phyloP scores from a whole-genome alignment of 2,888 invertebrate genomes.

The Colostygia pectinataria region DNA sequence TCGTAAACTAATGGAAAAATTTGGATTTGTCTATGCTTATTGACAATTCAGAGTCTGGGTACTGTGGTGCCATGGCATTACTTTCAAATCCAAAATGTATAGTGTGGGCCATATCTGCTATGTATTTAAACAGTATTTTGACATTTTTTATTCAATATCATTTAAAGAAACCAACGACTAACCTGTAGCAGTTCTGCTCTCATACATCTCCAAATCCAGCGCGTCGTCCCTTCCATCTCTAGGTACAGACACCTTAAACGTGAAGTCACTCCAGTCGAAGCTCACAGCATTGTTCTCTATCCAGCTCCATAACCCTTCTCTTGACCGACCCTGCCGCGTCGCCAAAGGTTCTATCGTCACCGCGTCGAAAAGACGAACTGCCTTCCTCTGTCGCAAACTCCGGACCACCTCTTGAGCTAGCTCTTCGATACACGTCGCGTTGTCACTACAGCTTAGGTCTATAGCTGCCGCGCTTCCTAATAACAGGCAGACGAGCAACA shows the following conservation, averaged over 20 bases:
- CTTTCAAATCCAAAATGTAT: too few species aligned
- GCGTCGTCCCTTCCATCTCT: slow-evolving; percentile 68
- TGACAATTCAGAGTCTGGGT: too few species aligned
- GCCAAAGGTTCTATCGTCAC: slow-evolving; percentile 81
- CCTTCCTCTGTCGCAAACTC: slow-evolving; percentile 77
- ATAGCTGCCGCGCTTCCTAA: slow-evolving; percentile 55
- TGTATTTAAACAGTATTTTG: too few species aligned
- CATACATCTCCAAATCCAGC: slow-evolving; percentile 72
- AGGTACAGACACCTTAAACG: slow-evolving; percentile 76
- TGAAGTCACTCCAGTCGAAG: slow-evolving; percentile 80
- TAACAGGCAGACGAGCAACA: slow-evolving; percentile 61
- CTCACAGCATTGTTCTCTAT: slow-evolving; percentile 79
- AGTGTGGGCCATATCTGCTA: too few species aligned
- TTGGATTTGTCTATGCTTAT: too few species aligned
- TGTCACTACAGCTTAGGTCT: slow-evolving; percentile 82
- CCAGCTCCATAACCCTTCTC: slow-evolving; percentile 66
- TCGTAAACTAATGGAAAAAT: too few species aligned
- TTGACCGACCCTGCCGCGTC: slow-evolving; percentile 62
- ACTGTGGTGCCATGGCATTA: too few species aligned
- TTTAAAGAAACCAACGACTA: slow-evolving; percentile 23
- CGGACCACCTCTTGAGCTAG: slow-evolving; percentile 76
- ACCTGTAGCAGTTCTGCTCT: slow-evolving; percentile 76
- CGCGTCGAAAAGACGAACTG: slow-evolving; percentile 78
- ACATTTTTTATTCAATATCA: too few species aligned
- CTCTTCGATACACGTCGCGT: slow-evolving; percentile 83